A percentile compares a stretch with the other conserved stretches of the same genome.
Evolutionary conservation across 2,888 invertebrate genomes (phyloP).

Genomic region (Argyra leucocephala): DNA sequence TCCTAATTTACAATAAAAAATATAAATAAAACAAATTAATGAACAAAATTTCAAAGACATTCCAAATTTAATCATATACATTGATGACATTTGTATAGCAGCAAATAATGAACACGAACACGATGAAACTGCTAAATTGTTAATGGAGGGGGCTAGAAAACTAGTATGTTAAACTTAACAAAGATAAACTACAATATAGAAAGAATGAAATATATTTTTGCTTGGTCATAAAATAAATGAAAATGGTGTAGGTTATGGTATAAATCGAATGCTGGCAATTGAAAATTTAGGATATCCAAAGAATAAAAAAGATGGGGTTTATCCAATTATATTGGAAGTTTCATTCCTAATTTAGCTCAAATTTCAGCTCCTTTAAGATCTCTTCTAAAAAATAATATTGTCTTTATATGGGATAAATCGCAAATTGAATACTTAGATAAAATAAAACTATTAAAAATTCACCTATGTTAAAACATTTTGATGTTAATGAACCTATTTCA

Average conservation of each 20-base stretch:
- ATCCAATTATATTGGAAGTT: no score
- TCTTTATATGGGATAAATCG: conserved; percentile 17
- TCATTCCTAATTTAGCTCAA: no score
- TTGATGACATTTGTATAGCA: conserved; percentile 14
- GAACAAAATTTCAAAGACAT: background rate
- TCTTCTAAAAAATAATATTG: no score
- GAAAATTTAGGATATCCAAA: conserved; percentile 10
- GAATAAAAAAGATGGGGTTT: conserved; percentile 18
- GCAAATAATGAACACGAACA: conserved; percentile 13
- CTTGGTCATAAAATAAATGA: conserved; percentile 18
- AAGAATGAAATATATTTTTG: conserved; percentile 17
- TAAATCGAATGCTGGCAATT: conserved; percentile 13
- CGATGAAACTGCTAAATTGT: conserved; percentile 12
- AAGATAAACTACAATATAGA: conserved; percentile 17
- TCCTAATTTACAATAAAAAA: no score
- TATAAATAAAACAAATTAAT: conserved; percentile 7
- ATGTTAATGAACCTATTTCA: conserved; percentile 16
- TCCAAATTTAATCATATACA: conserved; percentile 9
- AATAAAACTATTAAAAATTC: conserved; percentile 19
- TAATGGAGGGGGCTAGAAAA: conserved; percentile 14
- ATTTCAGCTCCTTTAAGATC: no score
- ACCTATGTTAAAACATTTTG: conserved; percentile 19
- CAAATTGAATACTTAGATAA: conserved; percentile 19
- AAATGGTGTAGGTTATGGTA: conserved; percentile 8
- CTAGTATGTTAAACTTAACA: conserved; percentile 15